A percentile compares a stretch with the other conserved stretches of the same genome.
phyloP scores from a whole-genome alignment of 2,797 vertebrate species.

The Decapterus maruadsi region DNA sequence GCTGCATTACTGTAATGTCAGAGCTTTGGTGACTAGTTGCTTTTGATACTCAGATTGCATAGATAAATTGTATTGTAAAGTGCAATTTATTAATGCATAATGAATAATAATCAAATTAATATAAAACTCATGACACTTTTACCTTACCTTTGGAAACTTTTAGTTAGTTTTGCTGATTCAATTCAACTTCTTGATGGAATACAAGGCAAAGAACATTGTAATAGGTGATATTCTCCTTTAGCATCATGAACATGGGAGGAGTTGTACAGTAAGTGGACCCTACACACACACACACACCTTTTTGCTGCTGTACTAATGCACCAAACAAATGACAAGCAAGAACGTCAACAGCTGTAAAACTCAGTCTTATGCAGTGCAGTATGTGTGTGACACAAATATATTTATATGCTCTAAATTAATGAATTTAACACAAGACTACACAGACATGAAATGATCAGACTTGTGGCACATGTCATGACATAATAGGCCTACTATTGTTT shows the following conservation, averaged over 20 bases:
- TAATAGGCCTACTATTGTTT: slow-evolving; percentile 29
- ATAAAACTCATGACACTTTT: background rate
- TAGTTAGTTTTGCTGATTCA: background rate
- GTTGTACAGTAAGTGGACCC: too few species aligned
- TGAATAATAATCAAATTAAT: background rate
- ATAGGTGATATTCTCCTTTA: background rate
- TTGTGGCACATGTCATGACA: background rate
- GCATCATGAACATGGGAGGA: background rate
- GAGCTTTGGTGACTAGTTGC: background rate
- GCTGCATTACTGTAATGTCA: background rate
- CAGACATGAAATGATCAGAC: background rate
- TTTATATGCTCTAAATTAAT: slow-evolving; percentile 13
- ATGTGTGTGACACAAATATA: background rate
- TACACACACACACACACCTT: background rate
- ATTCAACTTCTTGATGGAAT: background rate
- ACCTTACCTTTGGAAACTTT: background rate
- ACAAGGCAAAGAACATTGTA: background rate
- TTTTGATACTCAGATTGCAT: background rate
- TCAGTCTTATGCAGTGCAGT: background rate
- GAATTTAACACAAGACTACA: background rate
- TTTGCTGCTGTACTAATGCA: background rate
- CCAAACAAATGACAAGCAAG: slow-evolving; percentile 1
- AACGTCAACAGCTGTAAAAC: background rate
- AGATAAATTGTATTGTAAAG: too few species aligned
- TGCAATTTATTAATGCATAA: background rate